phyloP scores from a whole-genome alignment of 2,888 invertebrate genomes.

The Orchesella flavescens region DNA sequence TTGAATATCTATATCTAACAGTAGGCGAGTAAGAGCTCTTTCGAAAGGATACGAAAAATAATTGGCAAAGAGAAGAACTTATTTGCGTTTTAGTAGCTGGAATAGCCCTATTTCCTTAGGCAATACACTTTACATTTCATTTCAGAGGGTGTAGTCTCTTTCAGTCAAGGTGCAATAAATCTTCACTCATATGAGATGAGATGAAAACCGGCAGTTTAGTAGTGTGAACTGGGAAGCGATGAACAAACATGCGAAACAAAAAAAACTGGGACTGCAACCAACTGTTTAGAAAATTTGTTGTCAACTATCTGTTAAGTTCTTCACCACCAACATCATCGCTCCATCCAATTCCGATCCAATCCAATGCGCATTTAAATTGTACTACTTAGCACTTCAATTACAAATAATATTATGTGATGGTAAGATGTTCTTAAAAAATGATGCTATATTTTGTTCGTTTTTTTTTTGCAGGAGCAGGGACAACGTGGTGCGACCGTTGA shows the following conservation, averaged over 20 bases:
- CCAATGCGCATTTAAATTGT: not conserved
- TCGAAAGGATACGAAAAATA: constrained; percentile 22
- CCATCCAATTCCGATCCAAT: not conserved
- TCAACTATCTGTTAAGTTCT: constrained; percentile 9
- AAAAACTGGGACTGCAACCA: constrained; percentile 41
- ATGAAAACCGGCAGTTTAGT: constrained; percentile 36
- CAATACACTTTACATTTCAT: constrained; percentile 32
- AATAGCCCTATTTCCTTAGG: constrained; percentile 44
- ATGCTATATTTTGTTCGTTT: not conserved
- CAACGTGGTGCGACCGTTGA: not conserved
- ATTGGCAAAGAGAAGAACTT: constrained; percentile 41
- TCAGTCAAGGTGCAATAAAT: constrained; percentile 53
- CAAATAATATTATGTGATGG: not conserved
- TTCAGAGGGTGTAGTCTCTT: constrained; percentile 17
- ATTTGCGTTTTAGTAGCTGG: not conserved
- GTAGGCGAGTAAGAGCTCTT: not conserved
- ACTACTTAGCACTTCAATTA: not conserved
- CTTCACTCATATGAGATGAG: constrained; percentile 31
- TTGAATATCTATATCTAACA: not conserved
- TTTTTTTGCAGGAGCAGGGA: not conserved
- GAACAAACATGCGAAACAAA: constrained; percentile 51
- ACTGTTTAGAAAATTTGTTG: constrained; percentile 56
- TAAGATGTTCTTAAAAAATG: too few species aligned
- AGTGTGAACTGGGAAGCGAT: constrained; percentile 45
- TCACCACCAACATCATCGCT: not conserved